Conservation (phyloP, 1,140 invertebrate genomes). For the Lamellibrachia luymesi region DNA sequence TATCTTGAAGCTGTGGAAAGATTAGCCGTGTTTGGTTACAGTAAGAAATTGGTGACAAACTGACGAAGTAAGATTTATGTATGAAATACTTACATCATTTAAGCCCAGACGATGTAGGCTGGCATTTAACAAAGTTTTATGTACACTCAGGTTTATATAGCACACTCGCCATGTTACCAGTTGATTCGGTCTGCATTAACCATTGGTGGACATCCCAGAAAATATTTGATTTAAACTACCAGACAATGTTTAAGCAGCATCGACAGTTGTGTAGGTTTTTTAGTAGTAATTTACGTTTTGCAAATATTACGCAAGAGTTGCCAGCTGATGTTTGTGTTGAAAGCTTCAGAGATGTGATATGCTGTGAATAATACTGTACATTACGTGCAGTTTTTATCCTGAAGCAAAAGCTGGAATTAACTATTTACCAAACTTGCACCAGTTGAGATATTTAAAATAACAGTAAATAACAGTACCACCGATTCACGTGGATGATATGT, state of each 20-base stretch:
- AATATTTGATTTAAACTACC: too few species aligned
- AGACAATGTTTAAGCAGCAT: too few species aligned
- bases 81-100: background rate
- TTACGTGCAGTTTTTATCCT: too few species aligned
- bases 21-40: background rate
- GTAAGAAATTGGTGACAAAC: background rate
- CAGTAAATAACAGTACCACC: background rate
- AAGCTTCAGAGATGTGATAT: background rate
- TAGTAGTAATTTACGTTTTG: background rate
- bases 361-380: background rate
- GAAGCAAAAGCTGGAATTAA: background rate
- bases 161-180: background rate
- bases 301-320: background rate
- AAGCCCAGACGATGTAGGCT: background rate
- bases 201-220: too few species aligned
- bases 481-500: background rate
- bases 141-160: background rate
- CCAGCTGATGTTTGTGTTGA: background rate
- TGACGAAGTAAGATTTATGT: background rate
- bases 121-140: background rate
- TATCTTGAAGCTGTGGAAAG: background rate
- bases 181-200: background rate
- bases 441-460: background rate
- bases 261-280: background rate
- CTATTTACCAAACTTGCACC: background rate